A percentile compares a stretch with the other conserved stretches of the same genome.
Evolutionary conservation across 1,140 invertebrate genomes (phyloP).

Genomic region (Trichomalopsis sarcophagae): DNA sequence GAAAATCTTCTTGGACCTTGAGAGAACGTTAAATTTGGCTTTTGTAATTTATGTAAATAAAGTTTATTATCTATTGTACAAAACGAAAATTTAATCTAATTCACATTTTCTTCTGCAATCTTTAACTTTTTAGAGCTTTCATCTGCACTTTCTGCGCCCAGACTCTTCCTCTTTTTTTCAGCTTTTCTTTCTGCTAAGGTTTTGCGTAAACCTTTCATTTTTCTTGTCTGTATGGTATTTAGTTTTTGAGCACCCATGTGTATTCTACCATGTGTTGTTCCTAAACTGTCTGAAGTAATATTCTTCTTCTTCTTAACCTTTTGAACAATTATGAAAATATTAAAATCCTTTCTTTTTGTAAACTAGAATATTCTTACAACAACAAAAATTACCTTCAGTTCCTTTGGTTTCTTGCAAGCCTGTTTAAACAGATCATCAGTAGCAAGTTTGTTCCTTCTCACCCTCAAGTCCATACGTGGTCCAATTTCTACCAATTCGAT

Average conservation of each 20-base stretch:
- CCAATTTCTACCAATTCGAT: constrained; percentile 96
- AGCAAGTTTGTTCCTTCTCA: constrained; percentile 91
- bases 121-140: constrained; percentile 58
- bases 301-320: constrained; percentile 92
- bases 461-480: constrained; percentile 90
- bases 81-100: constrained; percentile 51
- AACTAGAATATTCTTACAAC: neutral
- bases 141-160: constrained; percentile 59
- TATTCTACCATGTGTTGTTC: constrained; percentile 91
- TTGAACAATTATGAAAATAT: constrained; percentile 40
- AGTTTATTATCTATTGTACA: constrained; percentile 46
- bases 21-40: constrained; percentile 28
- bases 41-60: constrained; percentile 43
- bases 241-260: constrained; percentile 95
- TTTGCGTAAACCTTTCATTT: constrained; percentile 94
- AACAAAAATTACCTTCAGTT: constrained; percentile 79
- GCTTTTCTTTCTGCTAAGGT: constrained; percentile 81
- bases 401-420: constrained; percentile 89
- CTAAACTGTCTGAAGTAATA: constrained; percentile 89
- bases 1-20: constrained; percentile 46
- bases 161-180: constrained; percentile 74
- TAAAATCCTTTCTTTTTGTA: neutral
- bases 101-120: constrained; percentile 42
- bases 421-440: constrained; percentile 93
- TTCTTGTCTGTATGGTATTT: constrained; percentile 90